Percentiles rank a stretch among this genome's conserved stretches.
Conservation (phyloP, 2,113 vertebrate genomes). For the Pituophis catenifer region DNA sequence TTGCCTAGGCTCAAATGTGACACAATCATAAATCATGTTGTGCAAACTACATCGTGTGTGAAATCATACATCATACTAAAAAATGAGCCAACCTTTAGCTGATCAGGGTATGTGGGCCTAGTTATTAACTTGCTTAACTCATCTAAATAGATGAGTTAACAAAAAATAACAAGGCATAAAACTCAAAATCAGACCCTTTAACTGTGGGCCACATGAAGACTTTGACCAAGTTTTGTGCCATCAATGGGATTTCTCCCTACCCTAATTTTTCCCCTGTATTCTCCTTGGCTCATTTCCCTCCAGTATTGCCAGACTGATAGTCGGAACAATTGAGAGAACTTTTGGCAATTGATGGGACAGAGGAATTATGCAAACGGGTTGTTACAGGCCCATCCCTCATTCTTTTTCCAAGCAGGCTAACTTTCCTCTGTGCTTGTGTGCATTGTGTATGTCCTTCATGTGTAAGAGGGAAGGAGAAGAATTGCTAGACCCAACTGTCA, state of each 20-base stretch:
- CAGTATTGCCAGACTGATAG: not conserved
- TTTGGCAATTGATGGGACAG: not conserved
- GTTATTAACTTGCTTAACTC: not conserved
- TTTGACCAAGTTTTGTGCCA: not conserved
- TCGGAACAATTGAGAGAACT: not conserved
- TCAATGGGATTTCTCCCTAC: not conserved
- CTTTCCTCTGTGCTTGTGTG: not conserved
- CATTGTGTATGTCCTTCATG: no score
- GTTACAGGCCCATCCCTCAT: not conserved
- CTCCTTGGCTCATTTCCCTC: not conserved
- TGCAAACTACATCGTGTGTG: not conserved
- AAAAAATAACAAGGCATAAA: not conserved
- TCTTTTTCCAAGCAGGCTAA: not conserved
- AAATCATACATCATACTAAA: not conserved
- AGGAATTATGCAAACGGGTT: not conserved
- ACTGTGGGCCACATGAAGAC: not conserved
- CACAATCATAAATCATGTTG: not conserved
- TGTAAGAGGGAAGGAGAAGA: not conserved
- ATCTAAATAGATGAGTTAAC: not conserved
- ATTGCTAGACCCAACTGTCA: not conserved
- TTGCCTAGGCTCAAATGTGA: not conserved
- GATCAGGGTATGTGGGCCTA: not conserved
- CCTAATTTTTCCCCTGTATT: not conserved
- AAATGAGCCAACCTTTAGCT: not conserved
- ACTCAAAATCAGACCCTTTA: not conserved